Evolutionary conservation across 2,797 vertebrate species (phyloP).

Genomic region (Semotilus atromaculatus): DNA sequence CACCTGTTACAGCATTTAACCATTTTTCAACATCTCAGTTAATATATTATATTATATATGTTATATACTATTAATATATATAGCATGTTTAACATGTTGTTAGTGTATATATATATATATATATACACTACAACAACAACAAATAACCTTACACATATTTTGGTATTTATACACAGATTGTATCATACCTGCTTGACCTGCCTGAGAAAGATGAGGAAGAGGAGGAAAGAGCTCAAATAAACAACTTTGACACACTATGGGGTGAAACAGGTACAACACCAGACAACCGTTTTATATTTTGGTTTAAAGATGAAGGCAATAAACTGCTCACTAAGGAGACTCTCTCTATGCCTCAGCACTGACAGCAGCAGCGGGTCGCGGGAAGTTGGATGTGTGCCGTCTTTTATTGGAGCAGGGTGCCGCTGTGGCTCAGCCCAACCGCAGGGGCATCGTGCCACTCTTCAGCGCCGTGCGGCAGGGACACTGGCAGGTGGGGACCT

Average conservation of each 20-base stretch:
- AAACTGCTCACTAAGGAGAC: background rate
- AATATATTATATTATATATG: too few relatives aligned
- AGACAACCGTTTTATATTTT: background rate
- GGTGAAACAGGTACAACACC: constrained; percentile 90
- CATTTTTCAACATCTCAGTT: background rate
- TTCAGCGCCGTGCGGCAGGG: constrained; percentile 90
- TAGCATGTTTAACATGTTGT: too few relatives aligned
- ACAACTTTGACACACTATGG: constrained; percentile 94
- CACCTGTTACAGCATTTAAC: background rate
- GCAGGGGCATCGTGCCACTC: constrained; percentile 84
- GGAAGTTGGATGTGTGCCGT: constrained; percentile 86
- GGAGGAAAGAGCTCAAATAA: constrained; percentile 92
- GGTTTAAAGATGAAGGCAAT: background rate
- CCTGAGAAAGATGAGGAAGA: constrained; percentile 93
- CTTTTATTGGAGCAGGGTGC: constrained; percentile 88
- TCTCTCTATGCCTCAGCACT: constrained; percentile 73
- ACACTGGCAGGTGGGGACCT: constrained; percentile 84
- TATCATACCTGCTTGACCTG: constrained; percentile 92
- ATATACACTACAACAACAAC: too few relatives aligned
- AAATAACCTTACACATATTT: background rate
- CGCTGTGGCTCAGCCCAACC: constrained; percentile 85
- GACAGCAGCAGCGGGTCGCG: constrained; percentile 85
- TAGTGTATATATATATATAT: too few relatives aligned
- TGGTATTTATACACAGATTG: constrained; percentile 76
- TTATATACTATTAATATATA: too few relatives aligned